A percentile compares a stretch with the other conserved stretches of the same genome.
phyloP scores from a whole-genome alignment of 2,888 invertebrate species.

The Polia nebulosa region DNA sequence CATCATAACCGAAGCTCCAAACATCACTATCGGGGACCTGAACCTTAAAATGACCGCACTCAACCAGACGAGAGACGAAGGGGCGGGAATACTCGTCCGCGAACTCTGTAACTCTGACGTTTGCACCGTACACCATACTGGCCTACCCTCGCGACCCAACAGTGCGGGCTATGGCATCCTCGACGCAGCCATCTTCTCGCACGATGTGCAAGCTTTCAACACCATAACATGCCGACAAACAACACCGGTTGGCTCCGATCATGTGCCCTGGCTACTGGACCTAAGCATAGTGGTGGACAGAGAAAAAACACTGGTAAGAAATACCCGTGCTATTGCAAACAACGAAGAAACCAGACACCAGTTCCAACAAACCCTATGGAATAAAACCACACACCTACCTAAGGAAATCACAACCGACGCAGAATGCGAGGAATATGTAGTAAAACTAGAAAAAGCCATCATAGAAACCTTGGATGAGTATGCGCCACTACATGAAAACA shows the following conservation, averaged over 20 bases:
- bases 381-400: neutral
- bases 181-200: constrained; percentile 1
- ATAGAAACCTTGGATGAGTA: constrained; percentile 1
- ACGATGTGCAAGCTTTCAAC: constrained; percentile 2
- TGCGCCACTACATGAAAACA: constrained; percentile 5
- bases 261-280: constrained; percentile 5
- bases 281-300: constrained; percentile 6
- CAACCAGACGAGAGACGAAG: neutral
- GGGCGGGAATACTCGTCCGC: neutral
- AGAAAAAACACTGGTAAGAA: constrained; percentile 4
- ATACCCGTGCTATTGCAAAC: neutral
- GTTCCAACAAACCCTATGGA: constrained; percentile 2
- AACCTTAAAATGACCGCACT: constrained; percentile 8
- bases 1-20: constrained; percentile 14
- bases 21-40: constrained; percentile 7
- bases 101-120: constrained; percentile 7
- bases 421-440: neutral
- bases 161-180: constrained; percentile 5
- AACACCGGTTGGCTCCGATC: constrained; percentile 1
- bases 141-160: constrained; percentile 1
- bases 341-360: neutral
- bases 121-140: constrained; percentile 1
- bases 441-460: constrained; percentile 7
- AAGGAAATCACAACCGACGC: neutral
- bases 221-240: constrained; percentile 3